Conservation (phyloP, 2,888 invertebrate species). For the Oxystoma pomonae region DNA sequence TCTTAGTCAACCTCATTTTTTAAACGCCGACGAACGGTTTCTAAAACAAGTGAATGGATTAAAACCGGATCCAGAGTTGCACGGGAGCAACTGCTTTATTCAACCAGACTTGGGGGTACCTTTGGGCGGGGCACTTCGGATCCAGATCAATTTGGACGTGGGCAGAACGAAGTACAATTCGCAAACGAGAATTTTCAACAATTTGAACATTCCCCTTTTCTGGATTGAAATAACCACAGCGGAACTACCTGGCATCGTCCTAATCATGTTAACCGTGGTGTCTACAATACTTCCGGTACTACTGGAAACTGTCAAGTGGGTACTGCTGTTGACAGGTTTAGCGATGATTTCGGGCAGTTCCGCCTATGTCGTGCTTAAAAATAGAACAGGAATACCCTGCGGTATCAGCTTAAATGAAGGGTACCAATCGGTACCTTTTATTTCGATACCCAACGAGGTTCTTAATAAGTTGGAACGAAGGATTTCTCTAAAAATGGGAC, state of each 20-base stretch:
- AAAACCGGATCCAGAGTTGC: conserved; percentile 54
- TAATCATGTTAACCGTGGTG: conserved; percentile 30
- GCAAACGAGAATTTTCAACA: conserved; percentile 58
- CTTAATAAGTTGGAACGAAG: conserved; percentile 25
- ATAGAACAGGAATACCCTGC: conserved; percentile 25
- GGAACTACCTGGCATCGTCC: conserved; percentile 32
- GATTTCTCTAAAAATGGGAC: conserved; percentile 14
- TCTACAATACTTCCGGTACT: conserved; percentile 33
- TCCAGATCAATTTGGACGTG: conserved; percentile 72
- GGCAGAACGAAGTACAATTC: conserved; percentile 58
- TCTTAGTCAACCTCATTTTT: conserved; percentile 60
- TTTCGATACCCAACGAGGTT: conserved; percentile 37
- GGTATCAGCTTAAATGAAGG: conserved; percentile 34
- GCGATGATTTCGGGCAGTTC: conserved; percentile 39
- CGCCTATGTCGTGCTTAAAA: conserved; percentile 30
- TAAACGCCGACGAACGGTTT: conserved; percentile 58
- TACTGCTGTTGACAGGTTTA: conserved; percentile 37
- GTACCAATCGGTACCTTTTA: conserved; percentile 42
- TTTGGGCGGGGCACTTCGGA: conserved; percentile 55
- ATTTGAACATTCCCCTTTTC: conserved; percentile 63
- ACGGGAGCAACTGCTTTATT: conserved; percentile 57
- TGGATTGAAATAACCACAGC: conserved; percentile 62
- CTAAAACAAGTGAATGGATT: conserved; percentile 59
- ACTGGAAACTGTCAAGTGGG: conserved; percentile 33
- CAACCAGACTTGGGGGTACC: conserved; percentile 72